Base-by-base conservation (phyloP, 2,113 vertebrate genomes). In the Atractosteus spatula region DNA sequence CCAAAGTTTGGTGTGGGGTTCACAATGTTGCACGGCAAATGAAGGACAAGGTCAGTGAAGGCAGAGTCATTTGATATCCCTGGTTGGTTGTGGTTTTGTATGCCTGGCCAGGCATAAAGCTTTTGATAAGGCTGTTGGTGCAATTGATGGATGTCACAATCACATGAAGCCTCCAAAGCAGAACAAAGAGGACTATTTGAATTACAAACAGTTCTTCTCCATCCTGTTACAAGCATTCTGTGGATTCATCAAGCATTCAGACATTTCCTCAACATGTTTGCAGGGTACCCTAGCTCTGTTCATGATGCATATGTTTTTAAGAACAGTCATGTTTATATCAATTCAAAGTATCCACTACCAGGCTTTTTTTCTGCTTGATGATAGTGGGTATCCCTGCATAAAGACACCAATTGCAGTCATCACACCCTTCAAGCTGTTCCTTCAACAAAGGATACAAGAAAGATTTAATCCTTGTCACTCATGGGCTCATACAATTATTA, bases 91-190 rank as follows among this genome's bases (percentile, higher is more conserved):
- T 16, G 62, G 70, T 54, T 72, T 65, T 72, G 62, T 45, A 64
- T 16, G 8, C 11, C 70, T 72, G 62, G 70, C 62, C 55, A 61
- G 41, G 12, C 61, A 64, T 72, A 10, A 11, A 17, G 57, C 69
- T 3, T 71, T 65, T 12, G 42, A 65, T 14, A 72, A 72, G 17
- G 62, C 47, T 72, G 62, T 72, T 45, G 45, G 69, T 44, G 69
- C 70, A 44, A 64, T 62, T 51, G 70, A 71, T 51, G n/a, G 16
- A 8, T 63, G 59, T 41, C 70, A 71, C n/a, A 71, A 62, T n/a
- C 43, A 13, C 7, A 71, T 71, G 11, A 71, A 71, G 54, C 70
- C 70, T 62, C 70, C 70, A 42, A 51, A 71, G 63, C 59, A 63
- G n/a, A 71, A 71, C 42, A 41, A 71, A 16, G 5, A 3, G 14